Conservation (phyloP, 53 echinoderm and acorn worm species). For the Temnopleurus reevesii region DNA sequence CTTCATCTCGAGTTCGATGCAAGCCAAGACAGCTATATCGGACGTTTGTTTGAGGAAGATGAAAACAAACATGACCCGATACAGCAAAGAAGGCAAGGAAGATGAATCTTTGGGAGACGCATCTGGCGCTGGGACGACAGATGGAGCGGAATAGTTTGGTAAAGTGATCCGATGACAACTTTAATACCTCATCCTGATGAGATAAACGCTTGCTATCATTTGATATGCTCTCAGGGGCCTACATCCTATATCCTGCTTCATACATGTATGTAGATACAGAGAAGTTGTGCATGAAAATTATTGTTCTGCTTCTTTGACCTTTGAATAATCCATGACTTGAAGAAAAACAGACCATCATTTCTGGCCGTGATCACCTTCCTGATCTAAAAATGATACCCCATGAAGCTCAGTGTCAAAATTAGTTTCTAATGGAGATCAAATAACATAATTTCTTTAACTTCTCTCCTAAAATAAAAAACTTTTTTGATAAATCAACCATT, state of each 20-base stretch:
- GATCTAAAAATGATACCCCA: background rate
- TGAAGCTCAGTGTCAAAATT: no score
- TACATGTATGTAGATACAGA: background rate
- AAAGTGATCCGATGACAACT: background rate
- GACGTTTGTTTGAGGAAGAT: background rate
- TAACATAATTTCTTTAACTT: no score
- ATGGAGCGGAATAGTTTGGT: background rate
- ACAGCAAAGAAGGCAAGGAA: background rate
- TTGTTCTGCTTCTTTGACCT: background rate
- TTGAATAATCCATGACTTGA: background rate
- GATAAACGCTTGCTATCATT: background rate
- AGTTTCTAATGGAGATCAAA: no score
- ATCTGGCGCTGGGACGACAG: conserved; percentile 8
- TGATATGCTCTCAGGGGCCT: background rate
- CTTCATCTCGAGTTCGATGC: background rate
- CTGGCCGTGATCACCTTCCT: background rate
- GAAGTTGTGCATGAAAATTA: background rate
- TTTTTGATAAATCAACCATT: no score
- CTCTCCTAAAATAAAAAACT: no score
- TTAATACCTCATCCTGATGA: background rate
- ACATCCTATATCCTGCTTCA: background rate
- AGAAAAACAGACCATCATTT: background rate
- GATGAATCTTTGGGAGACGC: background rate
- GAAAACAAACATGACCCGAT: background rate
- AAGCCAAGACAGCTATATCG: background rate